A percentile compares a stretch with the other conserved stretches of the same genome.
These are phyloP conservation scores for Drosophila quadrilineata DNA, from an alignment of 1,140 invertebrate species.

Conservation along the genomic window DNA sequence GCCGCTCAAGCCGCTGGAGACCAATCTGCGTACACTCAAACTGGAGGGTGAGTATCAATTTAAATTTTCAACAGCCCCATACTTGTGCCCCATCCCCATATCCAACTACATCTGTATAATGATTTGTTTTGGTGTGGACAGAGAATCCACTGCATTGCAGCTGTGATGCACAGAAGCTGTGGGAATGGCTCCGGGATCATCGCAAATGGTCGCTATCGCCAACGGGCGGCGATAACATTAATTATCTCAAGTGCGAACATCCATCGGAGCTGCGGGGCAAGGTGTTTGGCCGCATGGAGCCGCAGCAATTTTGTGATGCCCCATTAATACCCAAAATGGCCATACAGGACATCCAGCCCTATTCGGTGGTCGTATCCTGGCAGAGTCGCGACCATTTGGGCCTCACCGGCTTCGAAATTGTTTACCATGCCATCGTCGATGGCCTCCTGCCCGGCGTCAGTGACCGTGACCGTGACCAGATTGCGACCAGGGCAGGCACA, in stretches of 20 bases:
- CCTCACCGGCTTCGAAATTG: slow-evolving; percentile 92
- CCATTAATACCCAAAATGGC: slow-evolving; percentile 90
- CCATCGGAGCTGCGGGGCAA: slow-evolving; percentile 89
- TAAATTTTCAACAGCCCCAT: not conserved
- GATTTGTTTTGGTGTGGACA: slow-evolving; percentile 69
- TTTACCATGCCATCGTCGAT: slow-evolving; percentile 89
- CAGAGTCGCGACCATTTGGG: slow-evolving; percentile 93
- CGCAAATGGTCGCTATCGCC: slow-evolving; percentile 83
- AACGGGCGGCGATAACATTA: slow-evolving; percentile 82
- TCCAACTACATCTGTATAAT: too few species aligned
- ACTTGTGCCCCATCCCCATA: slow-evolving; percentile 3
- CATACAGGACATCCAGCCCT: slow-evolving; percentile 93
- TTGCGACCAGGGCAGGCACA: not conserved
- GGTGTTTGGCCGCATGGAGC: slow-evolving; percentile 88
- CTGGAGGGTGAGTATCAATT: slow-evolving; percentile 86
- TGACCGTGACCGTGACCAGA: slow-evolving; percentile 46
- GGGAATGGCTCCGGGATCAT: slow-evolving; percentile 94
- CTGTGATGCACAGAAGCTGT: slow-evolving; percentile 92
- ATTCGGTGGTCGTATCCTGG: slow-evolving; percentile 93
- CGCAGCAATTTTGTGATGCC: slow-evolving; percentile 90
- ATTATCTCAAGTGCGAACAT: slow-evolving; percentile 88
- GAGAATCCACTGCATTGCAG: slow-evolving; percentile 92
- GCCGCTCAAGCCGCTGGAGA: slow-evolving; percentile 89
- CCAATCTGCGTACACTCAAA: slow-evolving; percentile 88
- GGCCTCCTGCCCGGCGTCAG: slow-evolving; percentile 81